Percentiles rank a stretch among this genome's conserved stretches.
These are phyloP conservation scores for Dolichoris vasculosae DNA, from an alignment of 1,140 invertebrate species.

Conservation along the genomic window DNA sequence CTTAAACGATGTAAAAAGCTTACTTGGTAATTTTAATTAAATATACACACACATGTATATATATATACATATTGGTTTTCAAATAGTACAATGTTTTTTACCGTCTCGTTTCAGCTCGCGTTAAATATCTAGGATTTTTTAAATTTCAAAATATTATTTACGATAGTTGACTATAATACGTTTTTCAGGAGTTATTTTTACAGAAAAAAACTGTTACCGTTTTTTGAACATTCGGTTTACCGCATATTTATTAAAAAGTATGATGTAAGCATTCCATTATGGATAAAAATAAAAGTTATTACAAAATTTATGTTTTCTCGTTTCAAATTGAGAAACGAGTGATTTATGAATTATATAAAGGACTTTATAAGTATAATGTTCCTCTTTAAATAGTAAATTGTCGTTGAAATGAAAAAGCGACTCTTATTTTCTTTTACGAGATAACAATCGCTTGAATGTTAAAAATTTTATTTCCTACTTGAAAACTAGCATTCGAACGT, in stretches of 20 bases:
- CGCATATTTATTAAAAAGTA: no score
- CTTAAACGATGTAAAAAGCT: neutral
- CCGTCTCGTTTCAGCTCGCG: neutral
- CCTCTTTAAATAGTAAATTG: no score
- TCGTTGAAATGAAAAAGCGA: no score
- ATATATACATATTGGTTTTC: neutral
- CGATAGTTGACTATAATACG: neutral
- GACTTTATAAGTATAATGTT: no score
- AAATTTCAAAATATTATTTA: neutral
- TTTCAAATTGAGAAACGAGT: neutral
- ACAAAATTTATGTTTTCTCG: neutral
- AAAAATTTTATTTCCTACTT: neutral
- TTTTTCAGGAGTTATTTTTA: no score
- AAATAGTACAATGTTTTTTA: neutral
- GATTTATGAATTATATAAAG: neutral
- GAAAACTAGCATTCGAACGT: neutral
- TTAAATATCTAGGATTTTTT: neutral
- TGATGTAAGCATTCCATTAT: no score
- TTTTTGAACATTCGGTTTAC: no score
- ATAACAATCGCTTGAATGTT: neutral
- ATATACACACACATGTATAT: no score
- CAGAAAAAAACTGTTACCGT: no score
- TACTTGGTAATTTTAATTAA: neutral
- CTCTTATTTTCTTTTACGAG: neutral
- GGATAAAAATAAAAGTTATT: no score